Evolutionary conservation across 2,113 vertebrate species (phyloP).

Genomic region (Brachionichthys hirsutus): DNA sequence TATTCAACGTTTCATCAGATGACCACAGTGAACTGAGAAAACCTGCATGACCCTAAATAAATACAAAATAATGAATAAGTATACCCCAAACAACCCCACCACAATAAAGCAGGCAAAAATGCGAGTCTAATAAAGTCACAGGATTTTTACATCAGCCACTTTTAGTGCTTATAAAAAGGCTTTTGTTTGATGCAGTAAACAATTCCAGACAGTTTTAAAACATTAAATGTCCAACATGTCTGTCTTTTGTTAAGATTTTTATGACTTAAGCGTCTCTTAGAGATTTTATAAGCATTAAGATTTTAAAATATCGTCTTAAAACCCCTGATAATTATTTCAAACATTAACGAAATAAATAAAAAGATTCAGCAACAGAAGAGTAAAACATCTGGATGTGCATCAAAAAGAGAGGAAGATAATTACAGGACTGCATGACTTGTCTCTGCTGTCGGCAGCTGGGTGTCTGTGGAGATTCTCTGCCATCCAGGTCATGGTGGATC

Average conservation of each 20-base stretch:
- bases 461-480: too few species aligned
- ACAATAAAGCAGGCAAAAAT: slow-evolving; percentile 43
- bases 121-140: slow-evolving; percentile 7
- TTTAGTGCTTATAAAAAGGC: slow-evolving; percentile 2
- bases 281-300: too few species aligned
- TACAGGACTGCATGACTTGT: slow-evolving; percentile 7
- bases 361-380: slow-evolving; percentile 5
- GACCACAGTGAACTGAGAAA: slow-evolving; percentile 30
- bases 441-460: slow-evolving; percentile 27
- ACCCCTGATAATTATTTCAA: too few species aligned
- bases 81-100: slow-evolving; percentile 24
- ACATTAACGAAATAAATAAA: slow-evolving; percentile 6
- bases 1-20: slow-evolving; percentile 24
- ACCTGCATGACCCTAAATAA: background rate
- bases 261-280: too few species aligned
- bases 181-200: background rate
- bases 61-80: slow-evolving; percentile 13
- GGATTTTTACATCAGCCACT: slow-evolving; percentile 21
- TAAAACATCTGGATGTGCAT: slow-evolving; percentile 48
- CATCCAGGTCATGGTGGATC: too few species aligned
- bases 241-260: background rate
- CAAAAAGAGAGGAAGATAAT: slow-evolving; percentile 13
- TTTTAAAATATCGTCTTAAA: background rate
- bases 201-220: background rate
- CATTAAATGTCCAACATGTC: background rate